phyloP scores from a whole-genome alignment of 2,113 vertebrate genomes.

The Cygnus atratus region DNA sequence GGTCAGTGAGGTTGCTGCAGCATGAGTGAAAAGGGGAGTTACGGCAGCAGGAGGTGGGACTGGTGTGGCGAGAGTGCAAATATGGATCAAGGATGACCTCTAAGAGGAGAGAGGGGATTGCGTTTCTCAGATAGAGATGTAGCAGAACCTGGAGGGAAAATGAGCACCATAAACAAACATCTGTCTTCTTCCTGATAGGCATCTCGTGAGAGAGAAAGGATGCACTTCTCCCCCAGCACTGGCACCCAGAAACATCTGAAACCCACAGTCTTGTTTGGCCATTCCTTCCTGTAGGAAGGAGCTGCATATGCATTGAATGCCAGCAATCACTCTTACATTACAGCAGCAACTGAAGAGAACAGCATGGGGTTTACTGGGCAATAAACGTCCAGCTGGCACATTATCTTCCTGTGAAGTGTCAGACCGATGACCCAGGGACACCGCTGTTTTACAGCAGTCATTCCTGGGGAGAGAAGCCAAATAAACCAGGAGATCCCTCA shows the following conservation, averaged over 20 bases:
- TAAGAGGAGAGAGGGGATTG: neutral
- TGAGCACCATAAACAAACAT: neutral
- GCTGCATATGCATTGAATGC: neutral
- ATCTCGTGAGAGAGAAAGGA: neutral
- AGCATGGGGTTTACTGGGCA: slow-evolving; percentile 3
- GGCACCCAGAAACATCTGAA: neutral
- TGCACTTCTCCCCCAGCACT: neutral
- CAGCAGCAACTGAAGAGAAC: neutral
- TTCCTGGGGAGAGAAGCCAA: neutral
- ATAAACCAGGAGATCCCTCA: neutral
- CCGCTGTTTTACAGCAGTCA: neutral
- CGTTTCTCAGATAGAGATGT: neutral
- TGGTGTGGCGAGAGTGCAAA: neutral
- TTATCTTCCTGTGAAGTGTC: neutral
- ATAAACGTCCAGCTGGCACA: neutral
- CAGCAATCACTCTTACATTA: neutral
- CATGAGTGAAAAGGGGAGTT: neutral
- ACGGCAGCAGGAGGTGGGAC: neutral
- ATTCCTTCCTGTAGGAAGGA: neutral
- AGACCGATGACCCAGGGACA: neutral
- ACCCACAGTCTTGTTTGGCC: neutral
- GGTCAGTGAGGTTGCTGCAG: neutral
- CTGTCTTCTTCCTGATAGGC: neutral
- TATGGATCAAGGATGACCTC: too few species aligned
- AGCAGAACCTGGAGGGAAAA: neutral